These are phyloP conservation scores for Neodontobutis hainanensis DNA, from an alignment of 2,113 vertebrate genomes.

Conservation along the genomic window DNA sequence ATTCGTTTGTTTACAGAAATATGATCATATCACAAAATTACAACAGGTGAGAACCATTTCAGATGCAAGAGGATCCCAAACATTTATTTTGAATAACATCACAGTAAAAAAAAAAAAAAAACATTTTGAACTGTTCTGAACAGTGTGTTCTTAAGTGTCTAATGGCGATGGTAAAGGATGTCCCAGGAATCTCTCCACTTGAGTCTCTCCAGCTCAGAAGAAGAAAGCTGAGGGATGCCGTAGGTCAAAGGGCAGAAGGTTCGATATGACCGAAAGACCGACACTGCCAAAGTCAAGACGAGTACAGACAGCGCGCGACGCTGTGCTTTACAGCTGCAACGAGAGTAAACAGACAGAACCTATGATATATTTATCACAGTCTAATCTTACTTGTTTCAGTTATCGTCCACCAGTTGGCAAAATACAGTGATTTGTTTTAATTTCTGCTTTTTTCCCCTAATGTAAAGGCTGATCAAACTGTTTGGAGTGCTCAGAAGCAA, in stretches of 20 bases:
- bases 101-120: not conserved
- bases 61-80: not conserved
- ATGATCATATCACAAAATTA: too few species aligned
- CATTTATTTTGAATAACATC: not conserved
- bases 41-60: too few species aligned
- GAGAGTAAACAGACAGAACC: not conserved
- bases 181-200: slow-evolving; percentile 70
- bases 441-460: too few species aligned
- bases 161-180: slow-evolving; percentile 62
- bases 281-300: not conserved
- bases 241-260: slow-evolving; percentile 70
- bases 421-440: too few species aligned
- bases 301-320: slow-evolving; percentile 24
- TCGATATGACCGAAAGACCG: slow-evolving; percentile 49
- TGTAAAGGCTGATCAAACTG: too few species aligned
- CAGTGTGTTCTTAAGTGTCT: slow-evolving; percentile 17
- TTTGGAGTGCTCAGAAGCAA: too few species aligned
- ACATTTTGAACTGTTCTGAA: too few species aligned
- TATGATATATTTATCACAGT: too few species aligned
- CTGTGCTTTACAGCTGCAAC: slow-evolving; percentile 34
- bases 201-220: slow-evolving; percentile 61
- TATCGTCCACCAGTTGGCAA: too few species aligned
- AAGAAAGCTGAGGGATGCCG: slow-evolving; percentile 65
- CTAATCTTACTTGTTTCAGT: too few species aligned
- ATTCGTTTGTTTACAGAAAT: too few species aligned